Evolutionary conservation across 2,113 vertebrate genomes (phyloP), one percentile per base, ranked within the genome.

Genomic region (Macaca nemestrina): DNA sequence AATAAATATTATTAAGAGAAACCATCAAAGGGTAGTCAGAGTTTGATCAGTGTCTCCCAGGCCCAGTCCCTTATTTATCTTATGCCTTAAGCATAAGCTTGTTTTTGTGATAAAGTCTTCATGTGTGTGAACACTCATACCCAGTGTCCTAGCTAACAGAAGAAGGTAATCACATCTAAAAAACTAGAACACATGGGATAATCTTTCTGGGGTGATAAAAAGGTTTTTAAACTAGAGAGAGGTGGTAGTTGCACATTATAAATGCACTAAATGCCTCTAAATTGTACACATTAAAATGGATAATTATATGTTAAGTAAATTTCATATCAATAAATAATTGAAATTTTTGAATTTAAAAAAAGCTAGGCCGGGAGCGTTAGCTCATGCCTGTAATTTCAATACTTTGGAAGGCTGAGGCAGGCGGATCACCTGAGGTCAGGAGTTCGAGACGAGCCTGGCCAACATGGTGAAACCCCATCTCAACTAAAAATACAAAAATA

Each of bases 1-100:
- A 83, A 72, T 76, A 76, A 85, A 50, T 38, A 91, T 20, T 75
- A 40, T 73, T 94, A 45, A 90, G 78, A 81, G 70, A 89, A 93
- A 57, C 30, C 50, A 76, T 57, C 79, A 81, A 70, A 96, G 55
- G 45, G 9, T 55, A 75, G 64, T 90, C 59, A 89, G 75, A 52
- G 18, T 76, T 90, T 93, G 67, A 38, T 90, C 35, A 88, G 27
- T 61, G 61, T 86, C 40, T 90, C 64, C 64, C 9, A 57, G 61
- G 30, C 23, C 59, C 64, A 80, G 1, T 91, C 68, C 25, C 35
- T 84, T 35, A 84, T 68, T 80, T 90, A 73, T n/a, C 52, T 81
- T 93, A 61, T 88, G 32, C 9, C 40, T 81, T 79, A 80, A 73
- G 50, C 5, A 32, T 87, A 73, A 68, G 12, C 30, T 78, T 88